These are phyloP conservation scores for Erannis defoliaria DNA, from an alignment of 2,888 invertebrate species.

Conservation along the genomic window DNA sequence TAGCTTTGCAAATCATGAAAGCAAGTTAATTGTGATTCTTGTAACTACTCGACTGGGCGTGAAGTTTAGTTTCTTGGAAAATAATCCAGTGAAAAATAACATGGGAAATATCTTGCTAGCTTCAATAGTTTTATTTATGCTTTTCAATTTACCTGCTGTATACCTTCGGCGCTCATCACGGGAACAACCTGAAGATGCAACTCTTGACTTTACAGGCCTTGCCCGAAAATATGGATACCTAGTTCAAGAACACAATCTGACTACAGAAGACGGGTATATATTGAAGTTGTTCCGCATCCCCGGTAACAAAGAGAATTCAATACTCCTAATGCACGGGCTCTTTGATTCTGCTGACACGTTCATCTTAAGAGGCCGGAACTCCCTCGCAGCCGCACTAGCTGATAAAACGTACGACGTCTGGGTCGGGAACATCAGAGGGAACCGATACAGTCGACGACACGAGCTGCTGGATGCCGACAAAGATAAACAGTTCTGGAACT, in stretches of 20 bases:
- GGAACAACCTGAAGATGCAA: slow-evolving; percentile 31
- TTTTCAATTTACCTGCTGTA: background rate
- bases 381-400: slow-evolving; percentile 62
- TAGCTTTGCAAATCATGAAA: background rate
- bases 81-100: background rate
- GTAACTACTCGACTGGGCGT: background rate
- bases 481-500: slow-evolving; percentile 77
- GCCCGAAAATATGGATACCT: slow-evolving; percentile 43
- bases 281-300: slow-evolving; percentile 54
- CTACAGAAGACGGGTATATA: slow-evolving; percentile 60
- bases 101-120: background rate
- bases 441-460: slow-evolving; percentile 85
- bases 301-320: slow-evolving; percentile 47
- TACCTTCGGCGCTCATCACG: background rate
- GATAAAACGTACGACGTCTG: slow-evolving; percentile 80
- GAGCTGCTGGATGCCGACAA: slow-evolving; percentile 59
- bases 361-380: slow-evolving; percentile 53
- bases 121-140: background rate
- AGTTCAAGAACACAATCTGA: slow-evolving; percentile 50
- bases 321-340: slow-evolving; percentile 60
- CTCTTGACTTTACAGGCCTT: slow-evolving; percentile 43
- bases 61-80: background rate
- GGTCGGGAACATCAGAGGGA: slow-evolving; percentile 83
- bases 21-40: background rate
- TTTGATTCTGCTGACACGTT: slow-evolving; percentile 57